These are phyloP conservation scores for Aphidius gifuensis DNA, from an alignment of 1,140 invertebrate species.

Conservation along the genomic window DNA sequence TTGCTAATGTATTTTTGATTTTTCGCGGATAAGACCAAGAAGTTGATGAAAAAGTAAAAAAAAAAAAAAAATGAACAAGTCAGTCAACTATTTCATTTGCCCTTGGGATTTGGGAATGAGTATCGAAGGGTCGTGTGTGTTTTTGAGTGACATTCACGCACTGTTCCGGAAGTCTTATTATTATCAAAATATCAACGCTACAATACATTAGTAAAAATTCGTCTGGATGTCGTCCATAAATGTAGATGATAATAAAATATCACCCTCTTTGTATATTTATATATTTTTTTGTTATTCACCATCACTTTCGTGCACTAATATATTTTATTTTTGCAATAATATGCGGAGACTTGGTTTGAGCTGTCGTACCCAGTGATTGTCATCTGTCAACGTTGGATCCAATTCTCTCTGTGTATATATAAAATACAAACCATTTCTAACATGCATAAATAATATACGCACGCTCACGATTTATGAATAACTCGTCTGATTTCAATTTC, in stretches of 20 bases:
- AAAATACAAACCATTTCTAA: neutral
- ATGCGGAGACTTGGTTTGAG: neutral
- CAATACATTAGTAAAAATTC: conserved; percentile 12
- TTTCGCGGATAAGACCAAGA: too few relatives aligned
- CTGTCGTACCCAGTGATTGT: conserved; percentile 33
- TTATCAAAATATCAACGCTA: neutral
- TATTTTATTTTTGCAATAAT: neutral
- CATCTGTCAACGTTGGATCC: conserved; percentile 31
- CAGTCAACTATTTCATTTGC: neutral
- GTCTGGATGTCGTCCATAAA: neutral
- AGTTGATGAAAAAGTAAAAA: neutral
- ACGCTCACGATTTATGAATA: neutral
- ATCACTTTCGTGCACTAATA: neutral
- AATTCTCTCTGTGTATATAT: conserved; percentile 22
- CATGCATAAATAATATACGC: neutral
- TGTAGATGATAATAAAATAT: too few relatives aligned
- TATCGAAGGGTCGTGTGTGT: conserved; percentile 17
- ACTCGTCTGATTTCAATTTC: conserved; percentile 15
- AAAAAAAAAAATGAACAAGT: neutral
- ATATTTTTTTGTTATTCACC: neutral
- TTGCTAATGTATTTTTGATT: conserved; percentile 1
- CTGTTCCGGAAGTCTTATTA: conserved; percentile 12
- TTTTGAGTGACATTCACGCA: conserved; percentile 6
- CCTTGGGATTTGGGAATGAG: neutral
- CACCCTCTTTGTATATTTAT: neutral